Evolutionary conservation across 2,888 invertebrate genomes (phyloP).

Genomic region (Plebejus argus): DNA sequence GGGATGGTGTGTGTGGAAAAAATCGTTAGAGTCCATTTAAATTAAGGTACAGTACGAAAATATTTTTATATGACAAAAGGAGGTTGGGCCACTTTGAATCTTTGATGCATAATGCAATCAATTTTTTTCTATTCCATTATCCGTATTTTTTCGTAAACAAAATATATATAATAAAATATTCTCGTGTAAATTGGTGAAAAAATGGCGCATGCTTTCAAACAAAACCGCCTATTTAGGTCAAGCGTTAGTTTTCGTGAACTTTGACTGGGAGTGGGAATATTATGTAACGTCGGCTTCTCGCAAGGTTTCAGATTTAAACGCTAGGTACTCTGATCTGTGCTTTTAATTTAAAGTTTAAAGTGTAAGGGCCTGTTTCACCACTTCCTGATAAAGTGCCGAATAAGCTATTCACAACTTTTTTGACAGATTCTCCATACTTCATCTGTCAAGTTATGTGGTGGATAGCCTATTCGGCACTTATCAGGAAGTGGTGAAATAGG

Average conservation of each 20-base stretch:
- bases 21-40: no score
- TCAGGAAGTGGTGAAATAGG: no score
- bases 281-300: slow-evolving; percentile 16
- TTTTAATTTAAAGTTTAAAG: background rate
- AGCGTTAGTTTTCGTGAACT: slow-evolving; percentile 47
- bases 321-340: background rate
- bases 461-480: no score
- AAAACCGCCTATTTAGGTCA: slow-evolving; percentile 62
- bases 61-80: no score
- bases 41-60: no score
- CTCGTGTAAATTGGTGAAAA: slow-evolving; percentile 48
- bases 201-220: slow-evolving; percentile 48
- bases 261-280: slow-evolving; percentile 31
- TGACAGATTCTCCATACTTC: no score
- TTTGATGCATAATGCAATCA: background rate
- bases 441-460: no score
- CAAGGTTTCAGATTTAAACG: background rate
- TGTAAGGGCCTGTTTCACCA: no score
- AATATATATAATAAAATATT: slow-evolving; percentile 11
- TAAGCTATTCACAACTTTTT: no score
- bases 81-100: background rate
- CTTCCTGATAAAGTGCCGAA: no score
- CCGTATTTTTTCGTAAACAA: background rate
- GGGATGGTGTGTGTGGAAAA: no score
- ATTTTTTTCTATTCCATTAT: background rate